Base-by-base conservation (phyloP, 2,888 invertebrate species). In the Protophormia terraenovae region DNA sequence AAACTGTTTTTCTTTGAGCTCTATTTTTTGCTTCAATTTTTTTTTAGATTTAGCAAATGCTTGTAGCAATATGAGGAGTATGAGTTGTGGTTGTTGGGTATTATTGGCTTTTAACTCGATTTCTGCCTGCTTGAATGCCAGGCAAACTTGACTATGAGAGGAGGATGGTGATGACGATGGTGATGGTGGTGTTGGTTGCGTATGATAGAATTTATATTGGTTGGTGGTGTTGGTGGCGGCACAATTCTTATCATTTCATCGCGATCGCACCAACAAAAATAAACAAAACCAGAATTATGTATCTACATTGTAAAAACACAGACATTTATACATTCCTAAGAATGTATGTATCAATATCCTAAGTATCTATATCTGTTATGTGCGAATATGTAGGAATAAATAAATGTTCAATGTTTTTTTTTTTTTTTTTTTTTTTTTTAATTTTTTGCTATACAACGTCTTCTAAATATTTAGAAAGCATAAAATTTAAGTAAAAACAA, bases 221-320 rank as follows among this genome's bases (percentile, higher is more conserved):
- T 32, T 19, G 66, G 12, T 76, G 50, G 64, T 62, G 67, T 45
- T 84, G 85, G 78, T 82, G 85, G 85, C 85, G 85, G 85, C 85
- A 85, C 85, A 82, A 64, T 85, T 85, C 85, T 85, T 85, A 85
- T 85, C 85, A 82, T 78, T 82, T 82, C 82, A 82, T 75, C 85
- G 82, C 85, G 85, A 85, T 85, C 85, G 47, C 55, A 60, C 19
- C 69, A 75, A 73, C 29, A 73, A 35, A 60, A 75, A 75, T 45
- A 67, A 73, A 79, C 58, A 69, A 67, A 79, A 75, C 67, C 67
- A 83, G 67, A 73, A 53, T 69, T 69, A 50, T 64, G 24, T 19
- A 19, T 41, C 7, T 47, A 47, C 19, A 47, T 47, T 16, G 47
- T 2, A 47, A 19, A 47, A 19, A 19, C 41, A n/a, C n/a, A n/a